Base-by-base conservation (phyloP, 2,113 vertebrate genomes). In the Pedetes capensis region DNA sequence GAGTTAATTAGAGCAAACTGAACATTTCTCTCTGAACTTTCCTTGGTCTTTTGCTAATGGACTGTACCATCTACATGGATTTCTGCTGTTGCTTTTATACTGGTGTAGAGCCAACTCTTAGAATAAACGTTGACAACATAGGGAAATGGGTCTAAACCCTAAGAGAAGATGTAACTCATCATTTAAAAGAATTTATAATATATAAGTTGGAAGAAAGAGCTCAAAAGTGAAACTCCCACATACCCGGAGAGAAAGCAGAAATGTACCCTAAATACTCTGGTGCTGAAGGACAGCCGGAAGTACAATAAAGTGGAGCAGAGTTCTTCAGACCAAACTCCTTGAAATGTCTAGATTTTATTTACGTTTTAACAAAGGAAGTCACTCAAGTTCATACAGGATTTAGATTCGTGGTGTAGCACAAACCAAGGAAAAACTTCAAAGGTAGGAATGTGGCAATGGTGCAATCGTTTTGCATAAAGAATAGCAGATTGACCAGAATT, bases 101-200 rank as follows among this genome's bases (percentile, higher is more conserved):
- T 69, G 12, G 2, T 47, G 11, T 18, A 59, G 8, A 66, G 69
- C 5, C 37, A 59, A 13, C 80, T 80, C 20, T 84, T 71, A 68
- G 27, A 59, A 1, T 47, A 27, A 22, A 44, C 25, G 10, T 83
- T 57, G 11, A 55, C 37, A 64, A 84, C 34, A 61, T 25, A 61
- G 63, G 78, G 8, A 51, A 84, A 39, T 87, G 17, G 4, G 8
- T 69, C 49, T 37, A 83, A 87, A 86, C 23, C 29, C 32, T 78
- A 95, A 57, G 63, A 55, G 66, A 87, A 51, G 51, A 47, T 8
- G 12, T 32, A 95, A 42, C 1, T 69, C 10, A 20, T 66, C 13
- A 51, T 63, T 44, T 81, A 47, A 89, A 66, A 86, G 20, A 76
- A 72, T 89, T 39, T 68, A 66, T 57, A 57, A 55, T 27, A 25